A percentile compares a stretch with the other conserved stretches of the same genome.
Evolutionary conservation across 2,888 invertebrate genomes (phyloP).

Genomic region (Mesoligia furuncula): DNA sequence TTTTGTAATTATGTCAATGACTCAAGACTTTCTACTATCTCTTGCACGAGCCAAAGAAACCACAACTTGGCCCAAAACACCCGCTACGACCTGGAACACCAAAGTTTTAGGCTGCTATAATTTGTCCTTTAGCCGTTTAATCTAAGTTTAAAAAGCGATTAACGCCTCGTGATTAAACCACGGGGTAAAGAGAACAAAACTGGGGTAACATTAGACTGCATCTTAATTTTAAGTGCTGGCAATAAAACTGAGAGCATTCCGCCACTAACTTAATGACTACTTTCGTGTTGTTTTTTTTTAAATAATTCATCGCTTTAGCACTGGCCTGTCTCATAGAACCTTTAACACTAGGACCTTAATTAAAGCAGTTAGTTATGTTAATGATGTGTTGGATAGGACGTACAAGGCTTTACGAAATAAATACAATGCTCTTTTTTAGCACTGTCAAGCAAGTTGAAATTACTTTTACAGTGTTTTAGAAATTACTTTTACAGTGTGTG

Average conservation of each 20-base stretch:
- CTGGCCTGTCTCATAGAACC: constrained; percentile 6
- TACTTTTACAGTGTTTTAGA: neutral
- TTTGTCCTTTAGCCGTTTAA: constrained; percentile 59
- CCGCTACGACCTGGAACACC: constrained; percentile 40
- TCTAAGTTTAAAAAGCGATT: constrained; percentile 66
- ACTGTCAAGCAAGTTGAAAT: neutral
- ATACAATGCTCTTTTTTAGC: neutral
- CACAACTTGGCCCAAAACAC: constrained; percentile 38
- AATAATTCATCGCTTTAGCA: constrained; percentile 32
- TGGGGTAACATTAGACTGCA: constrained; percentile 45
- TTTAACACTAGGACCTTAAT: constrained; percentile 21
- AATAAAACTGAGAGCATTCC: constrained; percentile 55
- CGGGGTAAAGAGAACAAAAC: constrained; percentile 48
- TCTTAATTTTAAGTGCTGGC: constrained; percentile 57
- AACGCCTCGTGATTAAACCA: constrained; percentile 57
- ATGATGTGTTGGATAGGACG: constrained; percentile 2
- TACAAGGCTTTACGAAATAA: neutral
- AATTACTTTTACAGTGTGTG: neutral
- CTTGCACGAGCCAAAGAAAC: constrained; percentile 33
- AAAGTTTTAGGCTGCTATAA: constrained; percentile 54
- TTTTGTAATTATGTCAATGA: constrained; percentile 34
- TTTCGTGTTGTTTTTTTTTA: constrained; percentile 37
- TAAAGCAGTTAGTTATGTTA: constrained; percentile 12
- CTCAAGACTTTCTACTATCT: constrained; percentile 28
- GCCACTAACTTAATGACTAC: constrained; percentile 53